phyloP scores from a whole-genome alignment of 2,888 invertebrate genomes.

The Zhuqinia jingwanae region DNA sequence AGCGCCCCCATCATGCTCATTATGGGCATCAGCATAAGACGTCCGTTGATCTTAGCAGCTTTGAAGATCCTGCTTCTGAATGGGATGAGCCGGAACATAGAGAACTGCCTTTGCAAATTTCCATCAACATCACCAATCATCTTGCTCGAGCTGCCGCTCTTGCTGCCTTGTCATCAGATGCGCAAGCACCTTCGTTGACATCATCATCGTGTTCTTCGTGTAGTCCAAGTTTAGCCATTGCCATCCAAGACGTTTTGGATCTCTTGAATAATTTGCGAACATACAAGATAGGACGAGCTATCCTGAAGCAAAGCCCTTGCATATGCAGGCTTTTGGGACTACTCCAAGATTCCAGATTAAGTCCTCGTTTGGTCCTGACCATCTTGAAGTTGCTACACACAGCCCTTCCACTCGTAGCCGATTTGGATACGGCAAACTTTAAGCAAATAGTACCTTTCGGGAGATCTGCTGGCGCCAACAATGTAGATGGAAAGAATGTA shows the following conservation, averaged over 20 bases:
- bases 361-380: constrained; percentile 68
- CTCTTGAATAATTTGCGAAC: constrained; percentile 65
- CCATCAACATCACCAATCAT: constrained; percentile 81
- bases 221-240: constrained; percentile 79
- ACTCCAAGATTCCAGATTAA: constrained; percentile 67
- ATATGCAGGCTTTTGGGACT: constrained; percentile 66
- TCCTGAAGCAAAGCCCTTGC: constrained; percentile 69
- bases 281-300: constrained; percentile 65
- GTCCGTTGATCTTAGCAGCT: background rate
- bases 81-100: constrained; percentile 78
- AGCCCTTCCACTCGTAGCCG: constrained; percentile 68
- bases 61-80: constrained; percentile 2
- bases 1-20: background rate
- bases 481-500: background rate
- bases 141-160: constrained; percentile 81
- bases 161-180: constrained; percentile 40
- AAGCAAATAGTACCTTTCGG: constrained; percentile 53
- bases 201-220: background rate
- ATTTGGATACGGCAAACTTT: constrained; percentile 60
- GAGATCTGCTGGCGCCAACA: background rate
- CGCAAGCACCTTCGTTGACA: constrained; percentile 79
- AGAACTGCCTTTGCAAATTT: constrained; percentile 81
- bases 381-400: constrained; percentile 66
- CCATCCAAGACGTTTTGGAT: constrained; percentile 81
- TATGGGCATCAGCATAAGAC: background rate